Evolutionary conservation across 37 sponge, comb jelly and placozoan genomes (phyloP).

Genomic region (Ianthella basta): DNA sequence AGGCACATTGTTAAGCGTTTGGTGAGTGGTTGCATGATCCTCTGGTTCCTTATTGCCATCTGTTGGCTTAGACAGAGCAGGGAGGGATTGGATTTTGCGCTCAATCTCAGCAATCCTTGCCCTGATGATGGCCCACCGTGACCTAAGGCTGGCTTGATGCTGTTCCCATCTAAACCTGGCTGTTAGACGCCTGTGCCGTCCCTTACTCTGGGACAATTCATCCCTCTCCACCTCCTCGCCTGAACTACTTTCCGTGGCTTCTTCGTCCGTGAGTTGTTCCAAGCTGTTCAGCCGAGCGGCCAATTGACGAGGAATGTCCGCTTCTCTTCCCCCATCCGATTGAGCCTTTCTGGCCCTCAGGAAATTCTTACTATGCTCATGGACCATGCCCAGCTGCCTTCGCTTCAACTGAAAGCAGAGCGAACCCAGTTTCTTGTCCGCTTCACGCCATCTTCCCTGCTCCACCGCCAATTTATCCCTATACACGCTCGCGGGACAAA

Average conservation of each 20-base stretch:
- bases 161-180: slow-evolving; percentile 24
- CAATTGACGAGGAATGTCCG: slow-evolving; percentile 14
- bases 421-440: neutral
- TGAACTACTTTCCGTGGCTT: slow-evolving; percentile 31
- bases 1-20: neutral
- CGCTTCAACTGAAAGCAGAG: neutral
- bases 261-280: slow-evolving; percentile 22
- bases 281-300: slow-evolving; percentile 4
- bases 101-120: slow-evolving; percentile 5
- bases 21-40: neutral
- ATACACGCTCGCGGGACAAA: neutral
- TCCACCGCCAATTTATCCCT: slow-evolving; percentile 3
- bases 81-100: neutral
- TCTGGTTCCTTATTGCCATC: neutral
- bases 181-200: slow-evolving; percentile 8
- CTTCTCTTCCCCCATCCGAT: neutral
- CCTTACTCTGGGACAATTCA: neutral
- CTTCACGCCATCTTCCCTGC: slow-evolving; percentile 25
- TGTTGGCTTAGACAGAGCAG: neutral
- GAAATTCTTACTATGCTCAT: neutral
- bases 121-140: slow-evolving; percentile 18
- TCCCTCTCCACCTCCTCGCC: slow-evolving; percentile 31
- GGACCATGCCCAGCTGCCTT: slow-evolving; percentile 11
- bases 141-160: slow-evolving; percentile 8
- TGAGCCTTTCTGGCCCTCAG: neutral